phyloP scores from a whole-genome alignment of 2,888 invertebrate species.

The Hecatera dysodea region DNA sequence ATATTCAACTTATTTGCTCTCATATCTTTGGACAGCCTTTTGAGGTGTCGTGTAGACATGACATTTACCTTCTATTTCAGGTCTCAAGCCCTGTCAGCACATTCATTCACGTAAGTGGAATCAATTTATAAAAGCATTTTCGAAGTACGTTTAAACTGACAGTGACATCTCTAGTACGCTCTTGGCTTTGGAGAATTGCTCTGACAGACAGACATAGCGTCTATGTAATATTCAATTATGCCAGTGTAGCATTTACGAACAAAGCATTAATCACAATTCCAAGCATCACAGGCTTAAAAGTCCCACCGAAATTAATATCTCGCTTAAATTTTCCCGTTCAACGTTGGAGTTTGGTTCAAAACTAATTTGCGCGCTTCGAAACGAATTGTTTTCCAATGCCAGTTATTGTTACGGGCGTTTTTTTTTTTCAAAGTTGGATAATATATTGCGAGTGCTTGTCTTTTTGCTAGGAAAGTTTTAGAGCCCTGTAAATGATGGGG shows the following conservation, averaged over 20 bases:
- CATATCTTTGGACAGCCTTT: not conserved
- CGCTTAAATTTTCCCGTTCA: constrained; percentile 52
- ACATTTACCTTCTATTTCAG: constrained; percentile 21
- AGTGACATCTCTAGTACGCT: constrained; percentile 31
- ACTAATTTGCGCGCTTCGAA: constrained; percentile 66
- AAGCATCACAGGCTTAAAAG: constrained; percentile 53
- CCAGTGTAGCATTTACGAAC: constrained; percentile 37
- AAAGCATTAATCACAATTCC: constrained; percentile 57
- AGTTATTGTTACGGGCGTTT: constrained; percentile 45
- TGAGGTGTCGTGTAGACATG: not conserved
- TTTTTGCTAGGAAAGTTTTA: constrained; percentile 47
- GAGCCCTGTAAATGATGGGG: constrained; percentile 8
- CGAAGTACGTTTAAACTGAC: constrained; percentile 32
- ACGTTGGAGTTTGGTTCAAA: constrained; percentile 62
- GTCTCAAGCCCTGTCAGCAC: constrained; percentile 8
- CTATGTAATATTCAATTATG: constrained; percentile 20
- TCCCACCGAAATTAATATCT: constrained; percentile 65
- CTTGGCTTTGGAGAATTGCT: constrained; percentile 13
- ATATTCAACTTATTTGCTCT: not conserved
- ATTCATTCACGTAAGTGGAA: constrained; percentile 14
- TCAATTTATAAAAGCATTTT: constrained; percentile 38
- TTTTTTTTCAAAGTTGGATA: constrained; percentile 58
- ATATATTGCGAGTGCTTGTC: constrained; percentile 48
- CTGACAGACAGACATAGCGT: not conserved
- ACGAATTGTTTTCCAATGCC: constrained; percentile 67